Conservation (phyloP, 2,113 vertebrate species). For the Pica pica region DNA sequence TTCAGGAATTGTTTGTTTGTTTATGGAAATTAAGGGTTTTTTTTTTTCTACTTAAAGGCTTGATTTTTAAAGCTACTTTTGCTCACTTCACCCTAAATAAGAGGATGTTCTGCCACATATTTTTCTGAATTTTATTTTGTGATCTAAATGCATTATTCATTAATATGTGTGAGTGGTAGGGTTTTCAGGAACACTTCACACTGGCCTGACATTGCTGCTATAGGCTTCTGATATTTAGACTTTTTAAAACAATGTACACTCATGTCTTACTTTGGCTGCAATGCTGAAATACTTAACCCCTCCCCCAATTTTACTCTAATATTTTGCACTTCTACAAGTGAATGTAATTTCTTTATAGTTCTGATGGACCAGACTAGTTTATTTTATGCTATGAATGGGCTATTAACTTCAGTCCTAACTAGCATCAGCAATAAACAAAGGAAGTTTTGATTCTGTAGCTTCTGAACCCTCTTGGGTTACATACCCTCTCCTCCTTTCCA, state of each 20-base stretch:
- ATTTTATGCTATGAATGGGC: background rate
- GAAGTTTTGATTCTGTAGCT: background rate
- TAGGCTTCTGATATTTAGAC: background rate
- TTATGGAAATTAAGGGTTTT: background rate
- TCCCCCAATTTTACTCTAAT: background rate
- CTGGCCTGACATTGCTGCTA: background rate
- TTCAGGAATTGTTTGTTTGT: background rate
- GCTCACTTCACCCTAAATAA: background rate
- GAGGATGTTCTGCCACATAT: background rate
- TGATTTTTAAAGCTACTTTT: background rate
- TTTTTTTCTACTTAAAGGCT: background rate
- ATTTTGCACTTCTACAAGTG: background rate
- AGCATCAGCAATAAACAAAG: background rate
- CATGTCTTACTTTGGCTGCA: background rate
- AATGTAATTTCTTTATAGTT: background rate
- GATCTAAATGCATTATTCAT: background rate
- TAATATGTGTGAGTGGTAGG: background rate
- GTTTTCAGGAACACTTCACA: background rate
- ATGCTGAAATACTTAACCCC: background rate
- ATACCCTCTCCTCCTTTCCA: background rate
- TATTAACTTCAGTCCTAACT: background rate
- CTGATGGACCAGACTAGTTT: background rate
- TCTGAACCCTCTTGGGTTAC: background rate
- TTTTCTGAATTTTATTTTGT: background rate
- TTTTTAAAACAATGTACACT: background rate